Evolutionary conservation across 2,113 vertebrate species (phyloP).

Genomic region (Litocranius walleri): DNA sequence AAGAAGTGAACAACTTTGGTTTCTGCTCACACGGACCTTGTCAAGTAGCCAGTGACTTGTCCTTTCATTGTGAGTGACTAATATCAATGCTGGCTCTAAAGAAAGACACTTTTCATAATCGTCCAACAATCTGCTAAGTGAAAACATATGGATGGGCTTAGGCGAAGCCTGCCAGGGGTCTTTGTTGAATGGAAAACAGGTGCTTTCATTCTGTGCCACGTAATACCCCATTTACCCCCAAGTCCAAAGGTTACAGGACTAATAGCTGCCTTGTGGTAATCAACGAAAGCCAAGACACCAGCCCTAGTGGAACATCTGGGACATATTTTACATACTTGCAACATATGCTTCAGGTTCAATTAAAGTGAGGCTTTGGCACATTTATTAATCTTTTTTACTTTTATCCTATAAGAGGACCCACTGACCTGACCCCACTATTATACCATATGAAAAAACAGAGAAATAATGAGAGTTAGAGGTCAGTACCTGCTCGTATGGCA

Average conservation of each 20-base stretch:
- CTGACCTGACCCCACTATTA: slow-evolving; percentile 88
- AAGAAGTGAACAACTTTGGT: slow-evolving; percentile 37
- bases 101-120: slow-evolving; percentile 95
- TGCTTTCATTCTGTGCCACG: slow-evolving; percentile 89
- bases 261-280: slow-evolving; percentile 94
- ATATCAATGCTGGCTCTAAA: slow-evolving; percentile 86
- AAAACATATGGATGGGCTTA: slow-evolving; percentile 90
- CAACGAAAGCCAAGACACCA: slow-evolving; percentile 83
- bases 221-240: slow-evolving; percentile 94
- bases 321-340: slow-evolving; percentile 93
- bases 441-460: slow-evolving; percentile 82
- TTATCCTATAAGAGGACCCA: slow-evolving; percentile 81
- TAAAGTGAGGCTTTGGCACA: slow-evolving; percentile 96
- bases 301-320: slow-evolving; percentile 91
- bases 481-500: slow-evolving; percentile 74
- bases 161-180: slow-evolving; percentile 88
- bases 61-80: slow-evolving; percentile 87
- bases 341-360: slow-evolving; percentile 98
- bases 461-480: slow-evolving; percentile 82
- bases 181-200: slow-evolving; percentile 95
- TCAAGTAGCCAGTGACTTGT: slow-evolving; percentile 82
- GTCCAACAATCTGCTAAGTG: slow-evolving; percentile 91
- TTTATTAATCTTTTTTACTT: slow-evolving; percentile 93
- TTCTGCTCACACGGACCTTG: slow-evolving; percentile 71
- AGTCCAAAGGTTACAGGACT: slow-evolving; percentile 97